Evolutionary conservation across 2,888 invertebrate genomes (phyloP).

Genomic region (Taenaris catops): DNA sequence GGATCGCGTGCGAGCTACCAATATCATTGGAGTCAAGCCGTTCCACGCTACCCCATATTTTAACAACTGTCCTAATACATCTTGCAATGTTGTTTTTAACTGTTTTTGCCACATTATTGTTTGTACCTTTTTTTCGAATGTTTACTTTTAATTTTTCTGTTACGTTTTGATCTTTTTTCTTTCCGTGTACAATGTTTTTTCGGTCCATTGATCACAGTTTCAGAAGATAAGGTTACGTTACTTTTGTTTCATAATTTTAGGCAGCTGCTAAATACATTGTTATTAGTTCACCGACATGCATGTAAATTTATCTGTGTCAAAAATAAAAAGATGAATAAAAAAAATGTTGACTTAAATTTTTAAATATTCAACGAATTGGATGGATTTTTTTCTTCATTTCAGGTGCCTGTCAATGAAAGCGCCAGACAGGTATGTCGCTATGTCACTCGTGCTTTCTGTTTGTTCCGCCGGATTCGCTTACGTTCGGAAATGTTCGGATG

Average conservation of each 20-base stretch:
- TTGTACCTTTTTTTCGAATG: constrained; percentile 61
- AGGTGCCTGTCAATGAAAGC: constrained; percentile 88
- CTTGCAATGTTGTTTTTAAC: constrained; percentile 79
- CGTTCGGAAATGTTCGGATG: constrained; percentile 66
- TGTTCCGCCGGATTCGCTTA: constrained; percentile 69
- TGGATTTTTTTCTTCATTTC: constrained; percentile 84
- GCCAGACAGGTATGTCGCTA: constrained; percentile 85
- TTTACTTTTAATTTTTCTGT: constrained; percentile 74
- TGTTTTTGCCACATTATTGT: constrained; percentile 74
- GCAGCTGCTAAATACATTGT: constrained; percentile 12
- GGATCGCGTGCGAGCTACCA: constrained; percentile 67
- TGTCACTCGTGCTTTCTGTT: constrained; percentile 67
- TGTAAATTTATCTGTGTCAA: constrained; percentile 78
- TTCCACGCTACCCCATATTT: constrained; percentile 74
- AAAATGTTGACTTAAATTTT: constrained; percentile 61
- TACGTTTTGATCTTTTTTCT: constrained; percentile 36
- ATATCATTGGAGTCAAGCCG: constrained; percentile 63
- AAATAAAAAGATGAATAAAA: constrained; percentile 34
- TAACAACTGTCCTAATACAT: constrained; percentile 81
- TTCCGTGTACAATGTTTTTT: constrained; percentile 28
- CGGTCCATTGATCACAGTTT: constrained; percentile 30
- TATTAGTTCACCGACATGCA: constrained; percentile 35
- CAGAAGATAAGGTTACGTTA: constrained; percentile 14
- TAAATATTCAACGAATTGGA: constrained; percentile 82
- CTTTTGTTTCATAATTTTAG: constrained; percentile 16